Evolutionary conservation across 2,888 invertebrate genomes (phyloP).

Genomic region (Tinea semifulvella): DNA sequence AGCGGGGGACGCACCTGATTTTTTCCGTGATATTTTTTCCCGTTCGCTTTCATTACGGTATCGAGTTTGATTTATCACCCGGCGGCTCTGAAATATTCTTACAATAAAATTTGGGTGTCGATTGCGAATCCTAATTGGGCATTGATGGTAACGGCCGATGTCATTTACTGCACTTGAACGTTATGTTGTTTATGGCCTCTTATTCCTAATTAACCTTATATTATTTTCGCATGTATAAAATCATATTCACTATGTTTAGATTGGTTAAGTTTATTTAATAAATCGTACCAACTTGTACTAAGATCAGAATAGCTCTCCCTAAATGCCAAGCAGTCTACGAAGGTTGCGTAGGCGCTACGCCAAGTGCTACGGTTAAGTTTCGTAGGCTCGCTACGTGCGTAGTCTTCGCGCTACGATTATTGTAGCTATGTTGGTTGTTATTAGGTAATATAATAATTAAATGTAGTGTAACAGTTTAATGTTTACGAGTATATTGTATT

Average conservation of each 20-base stretch:
- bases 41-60: slow-evolving; percentile 68
- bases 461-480: too few species aligned
- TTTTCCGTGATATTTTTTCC: slow-evolving; percentile 68
- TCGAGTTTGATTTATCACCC: slow-evolving; percentile 68
- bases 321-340: slow-evolving; percentile 5
- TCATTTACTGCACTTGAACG: slow-evolving; percentile 3
- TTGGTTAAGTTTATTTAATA: too few species aligned
- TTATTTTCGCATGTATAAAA: too few species aligned
- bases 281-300: too few species aligned
- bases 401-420: slow-evolving; percentile 1
- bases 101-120: slow-evolving; percentile 54
- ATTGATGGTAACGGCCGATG: slow-evolving; percentile 41
- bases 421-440: neutral
- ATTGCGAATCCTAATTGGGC: slow-evolving; percentile 62
- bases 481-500: too few species aligned
- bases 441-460: too few species aligned
- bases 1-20: slow-evolving; percentile 66
- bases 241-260: too few species aligned
- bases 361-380: slow-evolving; percentile 21
- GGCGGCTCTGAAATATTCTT: slow-evolving; percentile 62
- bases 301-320: too few species aligned
- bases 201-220: too few species aligned
- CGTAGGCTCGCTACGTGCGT: slow-evolving; percentile 8
- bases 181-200: too few species aligned
- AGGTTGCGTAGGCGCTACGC: slow-evolving; percentile 14